Evolutionary conservation across 2,797 vertebrate species (phyloP).

Genomic region (Vipera ursinii): DNA sequence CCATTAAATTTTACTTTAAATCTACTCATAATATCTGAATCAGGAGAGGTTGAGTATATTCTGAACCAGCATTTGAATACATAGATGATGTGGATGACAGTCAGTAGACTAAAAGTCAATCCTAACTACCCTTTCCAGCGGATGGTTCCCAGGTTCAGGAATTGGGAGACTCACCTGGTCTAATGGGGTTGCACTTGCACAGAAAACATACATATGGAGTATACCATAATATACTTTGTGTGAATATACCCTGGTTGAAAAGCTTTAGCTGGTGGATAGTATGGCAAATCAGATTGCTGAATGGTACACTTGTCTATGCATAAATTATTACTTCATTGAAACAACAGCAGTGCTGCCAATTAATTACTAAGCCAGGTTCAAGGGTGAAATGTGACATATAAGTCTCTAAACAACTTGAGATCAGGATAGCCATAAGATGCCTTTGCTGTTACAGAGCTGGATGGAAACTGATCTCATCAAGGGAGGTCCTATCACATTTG

Average conservation of each 20-base stretch:
- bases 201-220: neutral
- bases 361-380: neutral
- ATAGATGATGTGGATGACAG: neutral
- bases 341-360: neutral
- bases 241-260: neutral
- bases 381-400: neutral
- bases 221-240: neutral
- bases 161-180: neutral
- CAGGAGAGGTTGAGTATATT: neutral
- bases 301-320: neutral
- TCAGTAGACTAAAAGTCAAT: neutral
- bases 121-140: neutral
- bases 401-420: neutral
- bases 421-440: neutral
- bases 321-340: neutral
- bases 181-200: neutral
- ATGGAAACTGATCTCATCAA: neutral
- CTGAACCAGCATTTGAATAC: neutral
- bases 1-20: neutral
- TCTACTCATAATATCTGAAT: neutral
- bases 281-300: neutral
- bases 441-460: neutral
- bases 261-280: neutral
- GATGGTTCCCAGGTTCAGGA: neutral
- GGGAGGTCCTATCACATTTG: neutral